Base-by-base conservation (phyloP, 1,140 invertebrate genomes). In the Zaprionus taronus region DNA sequence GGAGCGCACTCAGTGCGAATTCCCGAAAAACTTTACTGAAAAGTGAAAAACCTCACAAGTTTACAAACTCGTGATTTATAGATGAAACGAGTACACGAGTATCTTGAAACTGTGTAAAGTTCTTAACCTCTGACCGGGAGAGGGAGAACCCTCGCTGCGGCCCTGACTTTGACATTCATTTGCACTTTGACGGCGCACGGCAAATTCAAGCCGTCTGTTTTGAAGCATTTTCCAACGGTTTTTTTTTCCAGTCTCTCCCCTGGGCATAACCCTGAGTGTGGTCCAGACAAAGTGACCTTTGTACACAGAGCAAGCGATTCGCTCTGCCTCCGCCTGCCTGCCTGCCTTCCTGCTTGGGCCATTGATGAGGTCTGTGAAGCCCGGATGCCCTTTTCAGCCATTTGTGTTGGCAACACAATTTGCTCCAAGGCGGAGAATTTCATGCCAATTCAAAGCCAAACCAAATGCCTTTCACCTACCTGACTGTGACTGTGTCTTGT, bases 261-360 rank as follows among this genome's bases (percentile, higher is more conserved):
- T 31, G 38, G 51, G 69, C 51, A 70, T 80, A 84, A 77, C 81
- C 80, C 75, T 61, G 81, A 74, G 69, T 44, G 51, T 49, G 44
- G 57, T 2, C 53, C 72, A 80, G 80, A 75, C 81, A 78, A 89
- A 86, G 80, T 89, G 84, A 83, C 84, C 83, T 86, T 89, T 86
- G 69, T 70, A 65, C 47, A 49, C 44, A 51, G n/a, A 17, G 41
- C 41, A 63, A 47, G 34, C 22, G 34, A 41, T 63, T 68, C 64
- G 20, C 44, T 53, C 26, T 7, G 67, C 65, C 62, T 65, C 36
- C 24, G 28, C 7, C 28, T 9, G 7, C 28, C 7, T 31, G 7
- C 28, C 7, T 31, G 28, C 7, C 28, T 31, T 31, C 28, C 28
- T 9, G 28, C 28, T 31, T n/a, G 47, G 28, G 22, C 56, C 66